These are phyloP conservation scores for Sebastes steindachneri DNA, from an alignment of 2,797 vertebrate species.

Conservation along the genomic window DNA sequence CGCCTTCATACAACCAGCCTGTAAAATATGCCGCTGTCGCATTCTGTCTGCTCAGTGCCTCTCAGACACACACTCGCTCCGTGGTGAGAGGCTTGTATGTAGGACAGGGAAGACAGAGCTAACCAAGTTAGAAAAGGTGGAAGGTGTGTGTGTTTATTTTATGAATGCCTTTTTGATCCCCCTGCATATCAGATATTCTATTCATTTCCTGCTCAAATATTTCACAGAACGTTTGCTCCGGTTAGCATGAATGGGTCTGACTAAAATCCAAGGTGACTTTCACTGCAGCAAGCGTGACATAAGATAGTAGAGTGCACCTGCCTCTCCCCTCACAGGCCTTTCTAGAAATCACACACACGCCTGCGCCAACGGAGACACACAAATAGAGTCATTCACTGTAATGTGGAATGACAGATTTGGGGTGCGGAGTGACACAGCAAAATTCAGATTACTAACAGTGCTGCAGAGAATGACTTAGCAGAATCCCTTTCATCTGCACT, in stretches of 20 bases:
- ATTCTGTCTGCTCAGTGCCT: conserved; percentile 68
- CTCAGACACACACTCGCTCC: conserved; percentile 34
- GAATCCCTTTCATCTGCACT: conserved; percentile 44
- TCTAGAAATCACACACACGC: conserved; percentile 2
- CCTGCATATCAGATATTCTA: neutral
- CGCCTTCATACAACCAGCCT: conserved; percentile 70
- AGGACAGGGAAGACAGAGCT: conserved; percentile 38
- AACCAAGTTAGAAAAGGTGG: neutral
- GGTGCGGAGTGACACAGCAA: conserved; percentile 70
- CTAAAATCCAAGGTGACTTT: conserved; percentile 61
- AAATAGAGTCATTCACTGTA: conserved; percentile 30
- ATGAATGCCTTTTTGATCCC: neutral
- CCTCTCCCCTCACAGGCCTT: conserved; percentile 3
- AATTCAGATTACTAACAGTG: conserved; percentile 42
- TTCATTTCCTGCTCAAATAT: neutral
- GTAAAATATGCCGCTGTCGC: conserved; percentile 73
- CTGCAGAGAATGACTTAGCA: conserved; percentile 67
- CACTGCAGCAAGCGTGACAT: conserved; percentile 43
- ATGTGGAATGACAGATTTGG: conserved; percentile 67
- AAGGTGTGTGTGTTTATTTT: neutral
- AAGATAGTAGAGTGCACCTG: conserved; percentile 41
- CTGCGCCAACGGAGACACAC: neutral
- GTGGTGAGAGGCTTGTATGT: conserved; percentile 33
- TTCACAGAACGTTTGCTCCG: neutral
- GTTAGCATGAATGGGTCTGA: conserved; percentile 1